Evolutionary conservation across 2,113 vertebrate species (phyloP).

Genomic region (Callopanchax toddi): DNA sequence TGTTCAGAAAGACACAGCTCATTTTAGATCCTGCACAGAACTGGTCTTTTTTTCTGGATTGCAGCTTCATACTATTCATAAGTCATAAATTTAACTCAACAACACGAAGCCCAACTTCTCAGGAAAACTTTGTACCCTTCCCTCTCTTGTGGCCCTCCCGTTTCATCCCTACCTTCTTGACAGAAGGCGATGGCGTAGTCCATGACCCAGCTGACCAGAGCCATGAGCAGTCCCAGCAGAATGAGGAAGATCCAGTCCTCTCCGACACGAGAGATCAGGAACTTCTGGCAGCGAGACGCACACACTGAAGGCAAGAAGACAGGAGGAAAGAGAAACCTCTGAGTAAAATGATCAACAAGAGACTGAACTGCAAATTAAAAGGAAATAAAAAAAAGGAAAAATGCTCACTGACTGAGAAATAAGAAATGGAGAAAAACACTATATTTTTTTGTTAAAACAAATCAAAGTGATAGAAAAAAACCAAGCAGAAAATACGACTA

Average conservation of each 20-base stretch:
- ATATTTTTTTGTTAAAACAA: no score
- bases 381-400: background rate
- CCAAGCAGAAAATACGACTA: background rate
- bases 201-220: conserved; percentile 98
- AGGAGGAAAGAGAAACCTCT: background rate
- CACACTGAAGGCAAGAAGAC: conserved; percentile 80
- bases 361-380: background rate
- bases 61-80: background rate
- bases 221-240: conserved; percentile 95
- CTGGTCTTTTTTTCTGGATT: background rate
- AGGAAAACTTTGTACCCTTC: background rate
- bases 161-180: conserved; percentile 88
- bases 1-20: background rate
- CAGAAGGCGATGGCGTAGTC: conserved; percentile 97
- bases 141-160: background rate
- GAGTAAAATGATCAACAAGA: background rate
- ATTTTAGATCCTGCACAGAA: background rate
- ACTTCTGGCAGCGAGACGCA: conserved; percentile 89
- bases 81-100: background rate
- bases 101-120: background rate
- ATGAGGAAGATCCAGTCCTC: conserved; percentile 99
- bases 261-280: conserved; percentile 93
- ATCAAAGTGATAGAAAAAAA: background rate
- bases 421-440: no score
- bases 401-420: background rate